phyloP scores from a whole-genome alignment of 2,113 vertebrate genomes.

The Lepus europaeus region DNA sequence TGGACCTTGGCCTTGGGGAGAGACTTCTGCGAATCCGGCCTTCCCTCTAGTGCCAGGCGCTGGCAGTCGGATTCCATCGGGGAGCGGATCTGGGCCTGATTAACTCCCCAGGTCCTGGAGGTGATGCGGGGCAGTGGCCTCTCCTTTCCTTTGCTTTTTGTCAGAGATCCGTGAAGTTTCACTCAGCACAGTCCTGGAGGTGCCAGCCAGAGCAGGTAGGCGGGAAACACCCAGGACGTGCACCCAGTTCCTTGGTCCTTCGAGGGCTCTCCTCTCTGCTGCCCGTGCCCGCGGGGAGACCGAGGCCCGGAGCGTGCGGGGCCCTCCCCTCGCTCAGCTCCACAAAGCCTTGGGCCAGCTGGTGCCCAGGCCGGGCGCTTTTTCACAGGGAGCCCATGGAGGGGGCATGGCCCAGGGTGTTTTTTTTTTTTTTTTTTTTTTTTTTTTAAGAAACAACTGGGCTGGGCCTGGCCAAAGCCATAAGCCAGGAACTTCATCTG shows the following conservation, averaged over 20 bases:
- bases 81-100: neutral
- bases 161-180: too few relatives aligned
- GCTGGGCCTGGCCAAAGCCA: too few relatives aligned
- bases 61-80: neutral
- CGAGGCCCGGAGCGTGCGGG: neutral
- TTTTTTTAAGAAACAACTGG: neutral
- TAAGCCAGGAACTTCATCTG: too few relatives aligned
- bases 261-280: neutral
- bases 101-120: neutral
- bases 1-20: too few relatives aligned
- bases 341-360: neutral
- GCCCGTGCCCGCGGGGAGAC: neutral
- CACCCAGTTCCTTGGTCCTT: neutral
- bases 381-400: neutral
- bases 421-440: neutral
- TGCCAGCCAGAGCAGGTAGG: too few relatives aligned
- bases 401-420: accelerated
- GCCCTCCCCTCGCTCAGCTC: neutral
- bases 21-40: too few relatives aligned
- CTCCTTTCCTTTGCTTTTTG: too few relatives aligned
- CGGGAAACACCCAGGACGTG: neutral
- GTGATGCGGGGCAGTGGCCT: neutral
- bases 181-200: too few relatives aligned
- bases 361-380: neutral
- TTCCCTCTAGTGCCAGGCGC: too few relatives aligned